Base-by-base conservation (phyloP, 1,140 invertebrate species). In the Ceratoteleas bidentatus region DNA sequence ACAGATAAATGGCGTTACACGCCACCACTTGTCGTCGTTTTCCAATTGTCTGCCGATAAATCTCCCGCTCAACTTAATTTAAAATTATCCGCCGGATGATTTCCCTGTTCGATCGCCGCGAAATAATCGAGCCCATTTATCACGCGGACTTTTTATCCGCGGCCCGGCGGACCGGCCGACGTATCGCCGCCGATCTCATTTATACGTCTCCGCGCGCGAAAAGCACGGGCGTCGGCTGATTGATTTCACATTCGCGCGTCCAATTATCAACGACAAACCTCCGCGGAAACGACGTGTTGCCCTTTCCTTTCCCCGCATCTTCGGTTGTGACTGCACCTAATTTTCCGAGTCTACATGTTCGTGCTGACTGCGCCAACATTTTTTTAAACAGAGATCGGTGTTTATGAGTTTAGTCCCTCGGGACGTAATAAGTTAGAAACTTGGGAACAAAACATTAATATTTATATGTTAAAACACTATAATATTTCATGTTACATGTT, bases 1-100 rank as follows among this genome's bases (percentile, higher is more conserved):
- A 47, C 9, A 24, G 43, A 32, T 60, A 60, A 47, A 49, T 49
- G 24, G 40, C n/a, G 15, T 49, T 61, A 61, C 58, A 40, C 40
- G 57, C 32, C 43, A 33, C 24, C 40, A 49, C 45, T 61, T 61
- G 40, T 61, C 40, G 40, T 49, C 16, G 16, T 61, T 47, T 49
- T 61, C 43, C 58, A 50, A 50, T 62, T 62, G 58, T 62, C 50
- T 43, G 13, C 32, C 33, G 9, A 62, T 62, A 62, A 62, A 62
- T 62, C 58, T 62, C 38, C 32, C 33, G 11, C 33, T 24, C 14
- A 33, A n/a, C 11, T 38, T 38, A 38, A 56, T 38, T 56, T 56
- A 56, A 38, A 56, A 36, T 38, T 38, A 38, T 56, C 38, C 34
- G 38, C 14, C 15, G 36, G n/a, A 47, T 47, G 43, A 61, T 61